These are phyloP conservation scores for Unio delphinus DNA, from an alignment of 2,888 invertebrate species.

Conservation along the genomic window DNA sequence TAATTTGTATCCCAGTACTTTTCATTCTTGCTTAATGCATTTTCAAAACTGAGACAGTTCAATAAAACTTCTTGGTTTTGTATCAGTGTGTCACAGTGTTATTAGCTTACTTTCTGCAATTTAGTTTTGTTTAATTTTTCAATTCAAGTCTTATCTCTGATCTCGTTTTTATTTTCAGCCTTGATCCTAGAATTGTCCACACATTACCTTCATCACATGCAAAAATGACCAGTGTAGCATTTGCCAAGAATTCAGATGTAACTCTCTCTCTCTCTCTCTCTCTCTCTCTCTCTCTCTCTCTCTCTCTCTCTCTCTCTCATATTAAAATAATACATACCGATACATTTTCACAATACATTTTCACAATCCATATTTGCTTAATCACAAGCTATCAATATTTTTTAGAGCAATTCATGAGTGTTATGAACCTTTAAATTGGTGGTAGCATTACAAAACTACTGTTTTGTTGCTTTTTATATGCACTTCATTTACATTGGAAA, in stretches of 20 bases:
- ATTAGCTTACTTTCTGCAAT: neutral
- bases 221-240: conserved; percentile 64
- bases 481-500: no score
- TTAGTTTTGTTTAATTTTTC: neutral
- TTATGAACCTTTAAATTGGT: no score
- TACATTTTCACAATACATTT: neutral
- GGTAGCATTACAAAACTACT: neutral
- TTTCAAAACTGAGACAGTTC: no score
- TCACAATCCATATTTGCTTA: neutral
- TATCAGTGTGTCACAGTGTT: neutral
- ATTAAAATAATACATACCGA: no score
- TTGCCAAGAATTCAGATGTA: conserved; percentile 69
- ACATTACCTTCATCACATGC: conserved; percentile 54
- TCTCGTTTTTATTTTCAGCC: conserved; percentile 41
- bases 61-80: neutral
- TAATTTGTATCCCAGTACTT: no score
- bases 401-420: no score
- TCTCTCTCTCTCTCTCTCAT: neutral
- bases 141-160: neutral
- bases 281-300: no score
- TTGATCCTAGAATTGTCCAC: conserved; percentile 67
- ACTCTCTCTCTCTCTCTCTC: conserved; percentile 2
- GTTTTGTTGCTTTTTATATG: no score
- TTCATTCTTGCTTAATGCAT: no score
- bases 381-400: no score